phyloP scores from a whole-genome alignment of 2,113 vertebrate genomes.

The Typhlomys cinereus region DNA sequence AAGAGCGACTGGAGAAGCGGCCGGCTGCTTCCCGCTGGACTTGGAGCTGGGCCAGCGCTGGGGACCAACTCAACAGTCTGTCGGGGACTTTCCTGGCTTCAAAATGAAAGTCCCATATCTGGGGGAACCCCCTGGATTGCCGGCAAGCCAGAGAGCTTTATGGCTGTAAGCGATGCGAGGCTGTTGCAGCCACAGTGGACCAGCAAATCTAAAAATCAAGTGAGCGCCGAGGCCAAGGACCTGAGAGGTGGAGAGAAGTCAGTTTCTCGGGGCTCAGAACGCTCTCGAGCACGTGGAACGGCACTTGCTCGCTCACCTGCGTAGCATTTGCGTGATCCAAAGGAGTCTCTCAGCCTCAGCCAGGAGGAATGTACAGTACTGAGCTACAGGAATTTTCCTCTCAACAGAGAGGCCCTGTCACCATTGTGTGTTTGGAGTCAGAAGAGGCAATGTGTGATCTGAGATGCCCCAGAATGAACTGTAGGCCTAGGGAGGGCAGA shows the following conservation, averaged over 20 bases:
- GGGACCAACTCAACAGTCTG: not conserved
- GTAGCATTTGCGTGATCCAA: not conserved
- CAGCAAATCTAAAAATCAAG: not conserved
- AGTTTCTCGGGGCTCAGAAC: not conserved
- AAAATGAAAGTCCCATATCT: not conserved
- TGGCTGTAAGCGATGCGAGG: not conserved
- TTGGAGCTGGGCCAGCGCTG: not conserved
- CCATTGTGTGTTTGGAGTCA: not conserved
- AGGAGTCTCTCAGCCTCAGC: not conserved
- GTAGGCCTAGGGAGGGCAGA: not conserved
- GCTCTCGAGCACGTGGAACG: not conserved
- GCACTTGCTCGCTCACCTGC: not conserved
- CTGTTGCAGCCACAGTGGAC: not conserved
- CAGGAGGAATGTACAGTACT: conserved; percentile 60
- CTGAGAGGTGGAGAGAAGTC: not conserved
- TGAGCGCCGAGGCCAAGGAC: not conserved
- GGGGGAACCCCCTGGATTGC: not conserved
- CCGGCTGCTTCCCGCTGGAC: not conserved
- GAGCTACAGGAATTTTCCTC: conserved; percentile 16
- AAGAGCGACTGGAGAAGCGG: not conserved
- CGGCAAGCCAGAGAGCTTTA: not conserved
- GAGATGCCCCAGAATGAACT: not conserved
- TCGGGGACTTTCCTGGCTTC: conserved; percentile 24
- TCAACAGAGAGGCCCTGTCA: not conserved
- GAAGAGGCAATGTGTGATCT: not conserved